These are phyloP conservation scores for Teinopalpus imperialis DNA, from an alignment of 2,888 invertebrate genomes.

Conservation along the genomic window DNA sequence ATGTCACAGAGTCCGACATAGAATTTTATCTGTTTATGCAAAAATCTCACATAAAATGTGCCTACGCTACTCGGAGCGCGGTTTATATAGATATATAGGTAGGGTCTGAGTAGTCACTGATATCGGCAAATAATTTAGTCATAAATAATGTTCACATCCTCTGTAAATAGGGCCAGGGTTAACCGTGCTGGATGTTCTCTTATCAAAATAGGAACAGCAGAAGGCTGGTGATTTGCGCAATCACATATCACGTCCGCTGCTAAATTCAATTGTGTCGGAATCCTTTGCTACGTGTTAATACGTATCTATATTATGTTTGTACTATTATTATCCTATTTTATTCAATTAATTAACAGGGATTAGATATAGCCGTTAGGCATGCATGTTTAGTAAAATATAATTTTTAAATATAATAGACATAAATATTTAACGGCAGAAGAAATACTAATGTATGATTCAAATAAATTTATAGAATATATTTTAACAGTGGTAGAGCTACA, in stretches of 20 bases:
- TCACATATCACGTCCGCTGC: slow-evolving; percentile 67
- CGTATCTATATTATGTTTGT: background rate
- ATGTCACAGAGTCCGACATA: background rate
- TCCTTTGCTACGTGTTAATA: slow-evolving; percentile 31
- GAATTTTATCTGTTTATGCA: slow-evolving; percentile 6
- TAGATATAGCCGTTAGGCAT: too few relatives aligned
- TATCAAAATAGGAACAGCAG: slow-evolving; percentile 73
- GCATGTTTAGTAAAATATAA: too few relatives aligned
- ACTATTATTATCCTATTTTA: background rate
- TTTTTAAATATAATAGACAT: too few relatives aligned
- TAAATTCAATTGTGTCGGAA: slow-evolving; percentile 65
- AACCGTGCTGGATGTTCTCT: slow-evolving; percentile 53
- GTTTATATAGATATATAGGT: too few relatives aligned
- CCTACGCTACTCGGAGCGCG: background rate
- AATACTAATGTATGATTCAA: too few relatives aligned
- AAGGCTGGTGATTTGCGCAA: slow-evolving; percentile 79
- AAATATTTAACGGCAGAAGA: too few relatives aligned
- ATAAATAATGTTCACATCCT: slow-evolving; percentile 51
- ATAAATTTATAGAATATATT: too few relatives aligned
- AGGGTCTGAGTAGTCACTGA: slow-evolving; percentile 23
- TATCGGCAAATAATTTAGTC: slow-evolving; percentile 30
- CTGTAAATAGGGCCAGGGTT: slow-evolving; percentile 76
- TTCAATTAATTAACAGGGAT: background rate
- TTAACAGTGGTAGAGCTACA: too few relatives aligned
- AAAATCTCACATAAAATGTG: slow-evolving; percentile 3